Base-by-base conservation (phyloP, 2,113 vertebrate genomes). In the Perccottus glenii region DNA sequence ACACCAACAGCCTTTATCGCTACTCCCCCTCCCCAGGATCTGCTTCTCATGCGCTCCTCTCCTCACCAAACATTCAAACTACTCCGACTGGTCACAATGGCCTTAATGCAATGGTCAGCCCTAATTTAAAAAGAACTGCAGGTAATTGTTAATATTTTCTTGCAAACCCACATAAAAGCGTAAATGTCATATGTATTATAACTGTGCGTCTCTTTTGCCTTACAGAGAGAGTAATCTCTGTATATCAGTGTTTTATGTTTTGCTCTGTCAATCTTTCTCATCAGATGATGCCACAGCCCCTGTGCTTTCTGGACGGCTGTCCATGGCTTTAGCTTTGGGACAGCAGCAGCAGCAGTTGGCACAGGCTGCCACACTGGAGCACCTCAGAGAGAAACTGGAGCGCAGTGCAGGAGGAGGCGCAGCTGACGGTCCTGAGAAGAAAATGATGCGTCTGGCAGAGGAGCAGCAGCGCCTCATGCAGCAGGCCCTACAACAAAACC, bases 401-500 rank as follows among this genome's bases (percentile, higher is more conserved):
- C 89, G 93, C 0, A 93, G 94, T 4, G 78, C 81, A 36, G 83
- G 67, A 4, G 81, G 65, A 2, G 64, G 72, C 33, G 59, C 81
- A 11, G 67, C 68, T 0, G 94, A 97, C 11, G 93, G 93, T 0
- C 94, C 95, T 0, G 96, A 98, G 83, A 97, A 96, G 86, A 95
- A 95, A 63, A 90, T 88, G 70, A 84, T 95, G 0, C 85, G 93
- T 12, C 83, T 96, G 81, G 92, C 94, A 0, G 95, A 92, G 88
- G 98, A 98, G 78, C 96, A 98, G 81, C 97, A 99, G 85, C 93
- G 96, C 47, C 88, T 98, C 3, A 93, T 98, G 69, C 97, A 98
- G 87, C 97, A 98, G 86, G 95, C 96, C 4, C 90, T 98, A 48
- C 97, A 99, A 80, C 96, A 97, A 61, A 97, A 95, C 93, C 89